Evolutionary conservation across 2,888 invertebrate species (phyloP), one percentile per base, ranked within the genome.

Genomic region (Cantharis nigra): DNA sequence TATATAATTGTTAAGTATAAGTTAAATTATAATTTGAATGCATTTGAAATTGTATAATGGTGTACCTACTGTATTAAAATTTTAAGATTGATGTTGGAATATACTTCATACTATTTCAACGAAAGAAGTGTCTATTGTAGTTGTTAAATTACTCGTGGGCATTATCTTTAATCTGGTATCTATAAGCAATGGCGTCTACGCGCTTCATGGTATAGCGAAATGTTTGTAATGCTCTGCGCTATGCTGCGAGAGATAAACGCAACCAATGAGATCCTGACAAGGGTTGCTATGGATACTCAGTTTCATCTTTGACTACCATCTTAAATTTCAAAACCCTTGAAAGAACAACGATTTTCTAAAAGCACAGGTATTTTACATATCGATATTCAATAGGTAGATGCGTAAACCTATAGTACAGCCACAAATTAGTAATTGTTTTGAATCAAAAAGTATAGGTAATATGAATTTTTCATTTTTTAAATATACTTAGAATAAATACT

Each of bases 231-330:
- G 72, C 76, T 78, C 75, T 76, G 78, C 76, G 76, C 78, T 76
- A 76, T 26, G 26, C 77, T 73, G 77, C 73, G 76, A 77, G 75
- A 80, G 73, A 75, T 74, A 78, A 79, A 77, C 81, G 81, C 81
- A 83, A 80, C 86, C 86, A 87, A 86, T 86, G 83, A 77, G 83
- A 85, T 84, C 83, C 78, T 80, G 83, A 83, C 84, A 80, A 86
- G 86, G 83, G 87, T 87, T 86, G 85, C 86, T 82, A 86, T 87
- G 86, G 84, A 81, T 79, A 86, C 86, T 76, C 84, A 82, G 83
- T 81, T 82, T 84, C 84, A 83, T 83, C 83, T 77, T 77, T 33
- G 78, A 76, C 79, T 79, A 78, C 79, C 79, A 79, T 79, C 79
- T 79, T 79, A 79, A 75, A 76, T 78, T 79, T 76, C 30, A 64